These are phyloP conservation scores for Cirrhinus molitorella DNA, from an alignment of 2,797 vertebrate species.

Conservation along the genomic window DNA sequence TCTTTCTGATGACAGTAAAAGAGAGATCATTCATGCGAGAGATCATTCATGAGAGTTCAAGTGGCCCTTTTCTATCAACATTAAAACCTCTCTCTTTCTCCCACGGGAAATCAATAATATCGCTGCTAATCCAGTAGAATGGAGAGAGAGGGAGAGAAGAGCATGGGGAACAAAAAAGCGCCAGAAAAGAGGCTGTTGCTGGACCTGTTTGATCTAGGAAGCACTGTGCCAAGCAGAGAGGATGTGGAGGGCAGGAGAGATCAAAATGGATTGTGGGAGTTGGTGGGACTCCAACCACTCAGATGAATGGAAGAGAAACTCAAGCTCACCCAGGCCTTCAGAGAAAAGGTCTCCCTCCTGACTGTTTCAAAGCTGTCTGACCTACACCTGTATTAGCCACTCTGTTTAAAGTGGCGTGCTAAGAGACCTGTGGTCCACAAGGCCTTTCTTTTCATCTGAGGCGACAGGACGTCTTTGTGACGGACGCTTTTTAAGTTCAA, in stretches of 20 bases:
- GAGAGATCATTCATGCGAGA: conserved; percentile 9
- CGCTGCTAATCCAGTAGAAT: conserved; percentile 63
- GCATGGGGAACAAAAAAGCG: conserved; percentile 51
- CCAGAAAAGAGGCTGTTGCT: conserved; percentile 56
- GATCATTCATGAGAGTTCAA: conserved; percentile 44
- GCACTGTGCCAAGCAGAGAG: not conserved
- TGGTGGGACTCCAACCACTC: conserved; percentile 35
- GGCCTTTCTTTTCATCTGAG: conserved; percentile 62
- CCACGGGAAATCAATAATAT: conserved; percentile 66
- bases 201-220: conserved; percentile 55
- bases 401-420: conserved; percentile 70
- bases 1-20: conserved; percentile 36
- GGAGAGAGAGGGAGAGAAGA: conserved; percentile 55
- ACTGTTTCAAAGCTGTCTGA: conserved; percentile 64
- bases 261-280: conserved; percentile 45
- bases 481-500: not conserved
- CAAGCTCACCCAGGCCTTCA: not conserved
- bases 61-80: conserved; percentile 36
- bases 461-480: not conserved
- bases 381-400: conserved; percentile 60
- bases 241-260: conserved; percentile 35
- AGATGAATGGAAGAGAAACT: conserved; percentile 36
- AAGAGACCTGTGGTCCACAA: conserved; percentile 7
- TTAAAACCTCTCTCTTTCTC: conserved; percentile 46
- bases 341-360: conserved; percentile 49